Percentiles rank a stretch among this genome's conserved stretches.
phyloP scores from a whole-genome alignment of 2,113 vertebrate genomes.

The Equus przewalskii region DNA sequence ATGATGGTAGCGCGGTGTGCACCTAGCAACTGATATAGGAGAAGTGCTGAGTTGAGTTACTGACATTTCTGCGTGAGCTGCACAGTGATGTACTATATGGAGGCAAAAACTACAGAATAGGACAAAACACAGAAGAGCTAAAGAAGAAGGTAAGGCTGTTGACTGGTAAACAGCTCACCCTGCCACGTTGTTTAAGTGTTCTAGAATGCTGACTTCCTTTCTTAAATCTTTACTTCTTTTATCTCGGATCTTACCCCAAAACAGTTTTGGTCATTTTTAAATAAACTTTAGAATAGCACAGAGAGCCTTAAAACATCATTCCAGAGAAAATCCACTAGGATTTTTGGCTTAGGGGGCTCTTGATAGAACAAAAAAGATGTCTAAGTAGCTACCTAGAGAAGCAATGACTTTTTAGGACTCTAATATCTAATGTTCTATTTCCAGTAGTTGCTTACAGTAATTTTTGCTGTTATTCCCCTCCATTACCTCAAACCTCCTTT shows the following conservation, averaged over 20 bases:
- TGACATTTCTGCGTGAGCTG: constrained; percentile 77
- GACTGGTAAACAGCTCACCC: constrained; percentile 7
- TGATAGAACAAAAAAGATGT: neutral
- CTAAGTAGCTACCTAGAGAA: neutral
- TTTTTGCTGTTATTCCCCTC: constrained; percentile 39
- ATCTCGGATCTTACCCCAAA: neutral
- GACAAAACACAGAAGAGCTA: neutral
- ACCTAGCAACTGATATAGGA: constrained; percentile 63
- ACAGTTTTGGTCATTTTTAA: constrained; percentile 38
- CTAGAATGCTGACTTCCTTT: neutral
- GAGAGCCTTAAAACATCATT: constrained; percentile 22
- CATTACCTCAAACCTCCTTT: constrained; percentile 53
- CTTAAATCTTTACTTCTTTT: neutral
- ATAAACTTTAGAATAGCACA: neutral
- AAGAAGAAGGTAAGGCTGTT: constrained; percentile 4
- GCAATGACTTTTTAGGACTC: neutral
- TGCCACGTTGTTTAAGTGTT: neutral
- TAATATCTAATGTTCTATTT: neutral
- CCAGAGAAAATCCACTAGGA: neutral
- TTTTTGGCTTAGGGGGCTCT: neutral
- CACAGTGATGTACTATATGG: constrained; percentile 68
- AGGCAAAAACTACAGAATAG: constrained; percentile 34
- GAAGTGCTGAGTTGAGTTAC: constrained; percentile 77
- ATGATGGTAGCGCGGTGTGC: constrained; percentile 65
- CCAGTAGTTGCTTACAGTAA: neutral